These are phyloP conservation scores for Dascillus cervinus DNA, from an alignment of 2,888 invertebrate genomes.

Conservation along the genomic window DNA sequence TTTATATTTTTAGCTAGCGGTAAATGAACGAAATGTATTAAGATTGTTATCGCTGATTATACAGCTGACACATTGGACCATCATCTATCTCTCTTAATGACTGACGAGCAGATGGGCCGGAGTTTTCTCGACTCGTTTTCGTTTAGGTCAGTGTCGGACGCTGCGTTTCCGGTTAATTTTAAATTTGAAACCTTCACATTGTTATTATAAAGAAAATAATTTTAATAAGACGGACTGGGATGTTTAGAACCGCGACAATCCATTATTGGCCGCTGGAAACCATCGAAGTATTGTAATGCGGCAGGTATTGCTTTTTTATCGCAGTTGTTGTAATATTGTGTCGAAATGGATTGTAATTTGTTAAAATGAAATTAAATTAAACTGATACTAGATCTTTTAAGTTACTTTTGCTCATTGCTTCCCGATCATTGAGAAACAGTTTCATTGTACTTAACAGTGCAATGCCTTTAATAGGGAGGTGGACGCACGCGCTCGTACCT, in stretches of 20 bases:
- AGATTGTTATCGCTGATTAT: too few species aligned
- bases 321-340: slow-evolving; percentile 40
- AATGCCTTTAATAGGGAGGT: too few species aligned
- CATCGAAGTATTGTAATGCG: slow-evolving; percentile 16
- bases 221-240: slow-evolving; percentile 17
- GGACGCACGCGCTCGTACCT: slow-evolving; percentile 8
- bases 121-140: slow-evolving; percentile 16
- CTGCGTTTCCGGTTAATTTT: slow-evolving; percentile 10
- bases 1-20: slow-evolving; percentile 21
- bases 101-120: slow-evolving; percentile 15
- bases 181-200: slow-evolving; percentile 9
- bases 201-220: slow-evolving; percentile 10
- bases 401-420: neutral
- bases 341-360: slow-evolving; percentile 44
- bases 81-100: slow-evolving; percentile 43
- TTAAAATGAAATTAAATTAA: slow-evolving; percentile 41
- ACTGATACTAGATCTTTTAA: slow-evolving; percentile 17
- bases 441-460: too few species aligned
- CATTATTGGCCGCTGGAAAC: slow-evolving; percentile 35
- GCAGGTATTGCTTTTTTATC: slow-evolving; percentile 37
- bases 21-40: slow-evolving; percentile 19
- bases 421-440: too few species aligned
- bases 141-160: slow-evolving; percentile 12
- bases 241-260: slow-evolving; percentile 34
- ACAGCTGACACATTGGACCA: slow-evolving; percentile 22